phyloP scores from a whole-genome alignment of 2,888 invertebrate species.

The Orthosia incerta region DNA sequence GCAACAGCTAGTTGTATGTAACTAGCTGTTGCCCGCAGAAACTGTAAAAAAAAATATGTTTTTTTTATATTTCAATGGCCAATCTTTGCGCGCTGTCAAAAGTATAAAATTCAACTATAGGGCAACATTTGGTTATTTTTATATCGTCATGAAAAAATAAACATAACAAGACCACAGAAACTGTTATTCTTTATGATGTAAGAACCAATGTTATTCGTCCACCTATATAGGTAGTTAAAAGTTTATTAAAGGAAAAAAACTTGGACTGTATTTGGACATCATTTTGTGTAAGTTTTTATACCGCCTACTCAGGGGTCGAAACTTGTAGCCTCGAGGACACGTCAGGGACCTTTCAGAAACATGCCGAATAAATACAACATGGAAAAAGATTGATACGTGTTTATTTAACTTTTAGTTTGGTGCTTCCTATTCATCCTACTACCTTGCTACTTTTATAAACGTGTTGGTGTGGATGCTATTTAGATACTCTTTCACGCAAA shows the following conservation, averaged over 20 bases:
- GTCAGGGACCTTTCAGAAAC: constrained; percentile 19
- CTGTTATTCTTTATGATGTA: background rate
- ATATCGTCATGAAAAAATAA: background rate
- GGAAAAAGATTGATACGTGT: constrained; percentile 29
- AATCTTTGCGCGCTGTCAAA: background rate
- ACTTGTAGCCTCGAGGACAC: constrained; percentile 28
- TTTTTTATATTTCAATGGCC: no score
- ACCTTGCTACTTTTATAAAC: no score
- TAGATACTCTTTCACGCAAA: no score
- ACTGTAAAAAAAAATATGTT: no score
- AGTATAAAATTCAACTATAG: background rate
- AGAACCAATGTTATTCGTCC: constrained; percentile 7
- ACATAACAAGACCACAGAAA: background rate
- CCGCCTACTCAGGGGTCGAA: constrained; percentile 27
- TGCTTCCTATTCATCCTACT: background rate
- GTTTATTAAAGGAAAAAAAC: constrained; percentile 38
- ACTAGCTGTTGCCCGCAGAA: no score
- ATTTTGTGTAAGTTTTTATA: constrained; percentile 43
- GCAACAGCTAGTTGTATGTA: no score
- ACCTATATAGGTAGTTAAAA: constrained; percentile 18
- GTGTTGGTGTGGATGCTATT: no score
- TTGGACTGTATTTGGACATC: constrained; percentile 27
- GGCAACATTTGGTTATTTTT: background rate
- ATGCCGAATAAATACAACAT: constrained; percentile 28
- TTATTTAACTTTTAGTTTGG: constrained; percentile 19